Conservation (phyloP, 2,113 vertebrate genomes). For the Cervus canadensis region DNA sequence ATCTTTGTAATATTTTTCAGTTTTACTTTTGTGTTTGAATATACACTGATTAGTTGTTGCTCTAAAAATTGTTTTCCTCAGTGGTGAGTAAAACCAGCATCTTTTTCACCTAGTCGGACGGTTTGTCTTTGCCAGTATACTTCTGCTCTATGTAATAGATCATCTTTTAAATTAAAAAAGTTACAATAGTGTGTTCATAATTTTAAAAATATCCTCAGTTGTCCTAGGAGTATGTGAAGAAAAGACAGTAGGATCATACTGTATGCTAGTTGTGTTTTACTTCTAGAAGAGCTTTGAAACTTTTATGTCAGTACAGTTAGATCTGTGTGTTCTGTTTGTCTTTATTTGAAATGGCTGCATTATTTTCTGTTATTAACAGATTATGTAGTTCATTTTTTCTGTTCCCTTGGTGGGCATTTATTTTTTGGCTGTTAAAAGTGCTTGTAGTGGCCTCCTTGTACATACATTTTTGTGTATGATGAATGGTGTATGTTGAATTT, state of each 20-base stretch:
- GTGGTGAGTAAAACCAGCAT: background rate
- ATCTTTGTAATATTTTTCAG: background rate
- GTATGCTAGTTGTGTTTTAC: background rate
- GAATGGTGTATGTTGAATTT: background rate
- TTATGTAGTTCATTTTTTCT: background rate
- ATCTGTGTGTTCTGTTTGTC: background rate
- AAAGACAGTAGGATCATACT: background rate
- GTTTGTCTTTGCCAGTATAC: background rate
- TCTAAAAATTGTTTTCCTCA: background rate
- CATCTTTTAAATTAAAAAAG: constrained; percentile 10
- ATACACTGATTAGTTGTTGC: background rate
- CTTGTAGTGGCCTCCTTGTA: background rate
- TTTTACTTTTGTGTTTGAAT: background rate
- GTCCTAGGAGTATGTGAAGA: background rate
- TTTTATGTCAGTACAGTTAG: background rate
- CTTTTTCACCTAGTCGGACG: background rate
- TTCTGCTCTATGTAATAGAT: background rate
- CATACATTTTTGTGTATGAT: background rate
- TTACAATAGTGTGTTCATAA: background rate
- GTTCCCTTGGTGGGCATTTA: background rate
- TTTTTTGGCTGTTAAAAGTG: background rate
- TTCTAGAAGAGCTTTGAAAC: background rate
- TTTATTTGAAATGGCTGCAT: background rate
- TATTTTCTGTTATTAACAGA: background rate
- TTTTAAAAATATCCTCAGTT: background rate